phyloP scores from a whole-genome alignment of 2,797 vertebrate species.

The Anguilla obscura region DNA sequence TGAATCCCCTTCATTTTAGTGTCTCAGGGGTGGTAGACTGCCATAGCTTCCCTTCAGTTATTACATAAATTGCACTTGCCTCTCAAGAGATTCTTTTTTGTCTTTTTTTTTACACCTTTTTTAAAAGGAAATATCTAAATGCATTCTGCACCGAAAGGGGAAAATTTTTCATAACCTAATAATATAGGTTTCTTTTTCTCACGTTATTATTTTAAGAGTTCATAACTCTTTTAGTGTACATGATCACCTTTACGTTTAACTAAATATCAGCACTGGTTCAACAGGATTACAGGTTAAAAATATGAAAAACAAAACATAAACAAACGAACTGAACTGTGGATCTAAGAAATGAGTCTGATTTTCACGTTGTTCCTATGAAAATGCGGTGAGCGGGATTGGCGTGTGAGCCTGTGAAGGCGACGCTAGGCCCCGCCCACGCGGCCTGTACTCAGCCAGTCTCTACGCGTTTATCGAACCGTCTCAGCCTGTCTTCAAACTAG shows the following conservation, averaged over 20 bases:
- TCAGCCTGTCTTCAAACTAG: conserved; percentile 61
- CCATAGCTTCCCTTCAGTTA: conserved; percentile 96
- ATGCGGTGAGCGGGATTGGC: conserved; percentile 66
- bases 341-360: conserved; percentile 62
- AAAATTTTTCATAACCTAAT: conserved; percentile 67
- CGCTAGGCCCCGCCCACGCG: conserved; percentile 40
- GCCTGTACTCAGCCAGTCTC: conserved; percentile 83
- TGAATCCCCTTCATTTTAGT: conserved; percentile 98
- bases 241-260: conserved; percentile 66
- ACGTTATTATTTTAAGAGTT: conserved; percentile 71
- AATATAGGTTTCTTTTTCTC: conserved; percentile 66
- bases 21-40: conserved; percentile 99
- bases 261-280: conserved; percentile 70
- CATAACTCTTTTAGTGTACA: conserved; percentile 67
- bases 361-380: conserved; percentile 72
- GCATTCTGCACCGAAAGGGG: conserved; percentile 78
- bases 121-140: conserved; percentile 77
- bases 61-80: conserved; percentile 97
- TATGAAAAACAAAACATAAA: conserved; percentile 55
- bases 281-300: conserved; percentile 62
- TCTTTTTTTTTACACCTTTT: conserved; percentile 71
- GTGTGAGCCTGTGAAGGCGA: neutral
- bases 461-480: conserved; percentile 73
- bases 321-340: conserved; percentile 34
- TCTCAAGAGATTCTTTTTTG: conserved; percentile 80